Evolutionary conservation across 2,888 invertebrate species (phyloP), one percentile per base, ranked within the genome.

Genomic region (Pseudococcus longispinus): DNA sequence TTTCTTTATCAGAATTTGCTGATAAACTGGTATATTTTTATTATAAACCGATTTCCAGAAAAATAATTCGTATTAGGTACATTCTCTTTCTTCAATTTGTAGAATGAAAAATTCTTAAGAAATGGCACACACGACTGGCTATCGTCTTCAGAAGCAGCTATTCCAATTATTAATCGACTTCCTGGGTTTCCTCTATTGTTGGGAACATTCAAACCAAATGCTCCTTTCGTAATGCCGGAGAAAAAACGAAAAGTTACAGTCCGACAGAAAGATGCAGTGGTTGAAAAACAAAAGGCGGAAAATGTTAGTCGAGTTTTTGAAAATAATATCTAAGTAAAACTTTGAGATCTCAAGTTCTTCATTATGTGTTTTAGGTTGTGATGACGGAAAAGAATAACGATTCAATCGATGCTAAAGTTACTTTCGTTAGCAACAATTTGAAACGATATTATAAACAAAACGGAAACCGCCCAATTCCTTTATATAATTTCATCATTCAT

Each of bases 401-500:
- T 3, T 70, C 74, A 0, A 70, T 85, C 0, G 85, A 85, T 26
- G 70, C 11, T 6, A 85, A 85, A 46, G 85, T 85, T 0, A 85
- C 23, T n/a, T 74, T 74, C 20, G 74, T 85, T 5, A 20, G 46
- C 13, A 74, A 42, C 9, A 42, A 37, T 13, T 29, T 85, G 18
- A 70, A 74, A 20, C 23, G 23, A 46, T 74, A 18, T 44, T 85
- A 37, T 29, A 46, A 74, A 70, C 23, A 42, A 1, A 85, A 85
- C 46, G 29, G 20, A 15, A 37, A 84, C 0, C 15, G 26, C 9
- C 85, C 85, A 1, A 18, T 85, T 23, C 44, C 70, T 3, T 77
- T 85, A 15, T 85, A 85, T 46, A 26, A 74, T 44, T 85, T 85
- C 29, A 70, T 85, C 3, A 23, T 85, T 9, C 85, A 85, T 85